phyloP scores from a whole-genome alignment of 2,113 vertebrate genomes.

The Gallinago media region DNA sequence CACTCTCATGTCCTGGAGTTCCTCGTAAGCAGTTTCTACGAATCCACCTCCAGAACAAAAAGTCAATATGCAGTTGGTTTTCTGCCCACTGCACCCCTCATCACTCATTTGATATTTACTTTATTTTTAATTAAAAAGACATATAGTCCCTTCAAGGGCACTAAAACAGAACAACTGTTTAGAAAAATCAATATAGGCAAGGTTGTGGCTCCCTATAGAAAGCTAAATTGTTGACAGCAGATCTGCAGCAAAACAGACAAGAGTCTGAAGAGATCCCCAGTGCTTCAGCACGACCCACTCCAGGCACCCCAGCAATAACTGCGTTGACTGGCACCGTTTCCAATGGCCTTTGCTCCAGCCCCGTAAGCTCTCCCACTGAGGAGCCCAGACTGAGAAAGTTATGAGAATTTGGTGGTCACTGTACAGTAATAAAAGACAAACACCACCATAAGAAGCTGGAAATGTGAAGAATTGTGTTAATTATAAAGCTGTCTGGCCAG shows the following conservation, averaged over 20 bases:
- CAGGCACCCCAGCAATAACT: neutral
- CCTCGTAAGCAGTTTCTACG: neutral
- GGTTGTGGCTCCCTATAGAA: conserved; percentile 32
- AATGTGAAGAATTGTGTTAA: neutral
- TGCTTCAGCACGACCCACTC: neutral
- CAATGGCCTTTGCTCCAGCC: neutral
- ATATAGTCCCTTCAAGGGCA: conserved; percentile 19
- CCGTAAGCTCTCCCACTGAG: neutral
- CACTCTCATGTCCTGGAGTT: neutral
- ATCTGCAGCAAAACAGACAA: conserved; percentile 25
- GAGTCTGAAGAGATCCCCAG: neutral
- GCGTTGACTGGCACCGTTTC: neutral
- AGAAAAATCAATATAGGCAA: conserved; percentile 54
- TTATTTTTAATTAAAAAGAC: conserved; percentile 70
- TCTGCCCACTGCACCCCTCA: conserved; percentile 44
- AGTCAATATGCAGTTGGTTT: conserved; percentile 13
- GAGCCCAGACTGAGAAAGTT: neutral
- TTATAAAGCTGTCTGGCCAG: neutral
- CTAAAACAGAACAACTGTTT: conserved; percentile 22
- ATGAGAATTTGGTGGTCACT: neutral
- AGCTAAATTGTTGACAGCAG: conserved; percentile 53
- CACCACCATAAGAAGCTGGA: neutral
- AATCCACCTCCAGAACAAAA: conserved; percentile 5
- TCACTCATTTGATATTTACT: conserved; percentile 44
- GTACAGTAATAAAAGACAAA: neutral